Conservation (phyloP, 2,113 vertebrate genomes). For the Tragulus kanchil region DNA sequence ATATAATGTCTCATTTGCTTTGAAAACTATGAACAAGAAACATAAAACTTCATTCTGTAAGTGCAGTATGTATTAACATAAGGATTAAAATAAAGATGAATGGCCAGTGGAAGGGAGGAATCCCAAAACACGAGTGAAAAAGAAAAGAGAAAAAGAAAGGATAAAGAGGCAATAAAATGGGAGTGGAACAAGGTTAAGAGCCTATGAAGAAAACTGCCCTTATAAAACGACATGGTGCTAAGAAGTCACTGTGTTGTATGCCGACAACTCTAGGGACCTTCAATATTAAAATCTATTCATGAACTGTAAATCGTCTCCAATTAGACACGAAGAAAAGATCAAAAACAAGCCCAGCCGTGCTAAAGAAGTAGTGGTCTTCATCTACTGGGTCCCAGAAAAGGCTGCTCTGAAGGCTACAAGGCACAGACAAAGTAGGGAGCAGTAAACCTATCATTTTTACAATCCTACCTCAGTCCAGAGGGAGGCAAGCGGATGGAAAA, state of each 20-base stretch:
- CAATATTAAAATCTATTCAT: background rate
- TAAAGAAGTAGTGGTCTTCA: background rate
- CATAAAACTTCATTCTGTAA: background rate
- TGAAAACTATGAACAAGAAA: slow-evolving; percentile 43
- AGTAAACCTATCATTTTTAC: background rate
- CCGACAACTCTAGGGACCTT: background rate
- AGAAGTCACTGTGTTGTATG: background rate
- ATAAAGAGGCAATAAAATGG: background rate
- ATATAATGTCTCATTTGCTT: slow-evolving; percentile 12
- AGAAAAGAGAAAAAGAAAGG: slow-evolving; percentile 8
- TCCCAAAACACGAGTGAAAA: background rate
- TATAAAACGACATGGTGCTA: background rate
- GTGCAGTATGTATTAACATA: slow-evolving; percentile 39
- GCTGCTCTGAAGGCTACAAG: background rate
- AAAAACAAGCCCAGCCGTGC: background rate
- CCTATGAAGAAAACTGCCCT: background rate
- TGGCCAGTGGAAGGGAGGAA: background rate
- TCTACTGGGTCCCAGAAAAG: background rate
- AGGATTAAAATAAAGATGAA: slow-evolving; percentile 44
- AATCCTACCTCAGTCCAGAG: background rate
- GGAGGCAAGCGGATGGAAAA: background rate
- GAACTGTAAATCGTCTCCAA: slow-evolving; percentile 47
- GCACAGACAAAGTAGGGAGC: background rate
- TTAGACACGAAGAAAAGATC: slow-evolving; percentile 16
- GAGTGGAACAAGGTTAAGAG: background rate